Conservation (phyloP, 2,888 invertebrate species). For the Erebia ligea region DNA sequence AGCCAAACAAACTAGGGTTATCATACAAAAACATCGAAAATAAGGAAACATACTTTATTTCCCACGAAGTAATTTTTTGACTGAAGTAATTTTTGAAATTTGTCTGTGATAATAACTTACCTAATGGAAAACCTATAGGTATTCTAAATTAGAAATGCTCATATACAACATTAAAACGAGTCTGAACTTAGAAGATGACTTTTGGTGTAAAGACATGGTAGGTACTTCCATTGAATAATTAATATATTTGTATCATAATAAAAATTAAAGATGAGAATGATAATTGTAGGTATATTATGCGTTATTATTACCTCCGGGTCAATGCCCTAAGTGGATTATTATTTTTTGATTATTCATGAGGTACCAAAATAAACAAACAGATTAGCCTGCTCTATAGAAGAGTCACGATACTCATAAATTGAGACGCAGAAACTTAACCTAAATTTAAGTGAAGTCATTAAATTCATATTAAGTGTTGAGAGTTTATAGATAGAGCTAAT, state of each 20-base stretch:
- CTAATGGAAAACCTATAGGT: neutral
- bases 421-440: slow-evolving; percentile 13
- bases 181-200: neutral
- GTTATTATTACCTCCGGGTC: neutral
- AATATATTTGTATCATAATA: neutral
- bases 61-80: no score
- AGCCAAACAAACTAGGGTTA: no score
- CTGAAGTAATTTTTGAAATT: slow-evolving; percentile 2
- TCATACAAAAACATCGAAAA: no score
- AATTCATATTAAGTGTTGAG: neutral
- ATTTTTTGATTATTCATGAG: neutral
- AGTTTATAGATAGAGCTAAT: slow-evolving; percentile 1
- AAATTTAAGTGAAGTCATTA: neutral
- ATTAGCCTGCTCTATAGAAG: slow-evolving; percentile 7
- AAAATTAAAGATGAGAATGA: neutral
- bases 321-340: neutral
- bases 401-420: neutral
- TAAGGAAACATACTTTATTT: no score
- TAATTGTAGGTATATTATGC: no score
- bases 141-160: neutral
- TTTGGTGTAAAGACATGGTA: neutral
- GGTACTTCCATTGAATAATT: no score
- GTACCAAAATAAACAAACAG: slow-evolving; percentile 1
- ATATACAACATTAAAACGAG: neutral
- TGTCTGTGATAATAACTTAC: no score